Conservation (phyloP, 2,797 vertebrate genomes). For the Pelodytes ibericus region DNA sequence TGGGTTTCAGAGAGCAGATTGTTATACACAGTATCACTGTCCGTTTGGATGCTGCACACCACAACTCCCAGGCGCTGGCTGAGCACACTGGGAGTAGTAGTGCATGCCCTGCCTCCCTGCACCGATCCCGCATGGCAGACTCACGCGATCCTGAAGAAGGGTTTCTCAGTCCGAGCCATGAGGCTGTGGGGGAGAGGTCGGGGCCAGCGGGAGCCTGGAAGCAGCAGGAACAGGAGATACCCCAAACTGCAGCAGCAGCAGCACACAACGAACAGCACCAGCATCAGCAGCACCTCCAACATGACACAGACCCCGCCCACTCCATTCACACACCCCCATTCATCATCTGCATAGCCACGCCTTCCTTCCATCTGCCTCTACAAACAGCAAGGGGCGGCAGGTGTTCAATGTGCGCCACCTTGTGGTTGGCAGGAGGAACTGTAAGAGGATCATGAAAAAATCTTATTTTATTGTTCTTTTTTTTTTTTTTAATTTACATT, state of each 20-base stretch:
- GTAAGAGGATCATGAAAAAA: no score
- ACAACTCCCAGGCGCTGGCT: background rate
- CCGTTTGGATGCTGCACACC: background rate
- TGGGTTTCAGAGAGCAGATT: no score
- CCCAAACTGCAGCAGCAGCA: conserved; percentile 14
- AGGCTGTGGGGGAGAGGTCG: conserved; percentile 16
- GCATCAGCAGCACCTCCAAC: background rate
- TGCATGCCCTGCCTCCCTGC: no score
- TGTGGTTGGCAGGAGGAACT: no score
- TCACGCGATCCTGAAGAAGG: conserved; percentile 92
- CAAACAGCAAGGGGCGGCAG: background rate
- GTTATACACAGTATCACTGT: no score
- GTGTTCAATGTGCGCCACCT: background rate
- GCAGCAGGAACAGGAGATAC: background rate
- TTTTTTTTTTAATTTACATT: no score
- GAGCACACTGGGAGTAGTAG: background rate
- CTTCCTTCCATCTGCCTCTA: background rate
- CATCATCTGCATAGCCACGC: fast-evolving
- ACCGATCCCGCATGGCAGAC: conserved; percentile 58
- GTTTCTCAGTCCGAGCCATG: conserved; percentile 88
- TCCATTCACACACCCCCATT: background rate
- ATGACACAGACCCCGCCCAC: background rate
- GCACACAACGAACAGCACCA: conserved; percentile 6
- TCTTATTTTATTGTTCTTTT: no score
- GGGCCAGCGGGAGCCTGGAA: conserved; percentile 42